Conservation (phyloP, 2,113 vertebrate species). For the Pimephales promelas region DNA sequence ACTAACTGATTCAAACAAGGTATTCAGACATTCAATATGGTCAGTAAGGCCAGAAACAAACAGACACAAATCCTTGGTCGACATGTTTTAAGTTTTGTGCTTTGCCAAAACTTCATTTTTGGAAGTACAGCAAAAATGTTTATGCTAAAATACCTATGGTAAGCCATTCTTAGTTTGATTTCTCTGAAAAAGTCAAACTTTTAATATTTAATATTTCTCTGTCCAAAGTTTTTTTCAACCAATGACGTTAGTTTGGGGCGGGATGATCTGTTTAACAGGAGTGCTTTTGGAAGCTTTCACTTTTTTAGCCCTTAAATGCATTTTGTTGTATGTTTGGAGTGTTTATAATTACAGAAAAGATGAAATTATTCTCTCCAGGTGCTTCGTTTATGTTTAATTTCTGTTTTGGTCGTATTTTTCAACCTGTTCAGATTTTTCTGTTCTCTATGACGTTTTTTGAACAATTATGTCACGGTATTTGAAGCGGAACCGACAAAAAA, state of each 20-base stretch:
- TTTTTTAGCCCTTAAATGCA: too few species aligned
- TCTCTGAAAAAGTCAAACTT: not conserved
- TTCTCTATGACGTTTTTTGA: too few species aligned
- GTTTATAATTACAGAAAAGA: too few species aligned
- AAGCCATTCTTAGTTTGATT: not conserved
- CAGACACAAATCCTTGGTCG: not conserved
- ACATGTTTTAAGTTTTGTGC: not conserved
- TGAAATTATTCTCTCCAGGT: too few species aligned
- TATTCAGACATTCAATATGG: slow-evolving; percentile 61
- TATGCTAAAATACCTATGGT: too few species aligned
- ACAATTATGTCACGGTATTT: too few species aligned
- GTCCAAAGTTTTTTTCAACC: too few species aligned
- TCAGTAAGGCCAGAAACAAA: slow-evolving; percentile 60
- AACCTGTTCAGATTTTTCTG: too few species aligned
- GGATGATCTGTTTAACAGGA: not conserved
- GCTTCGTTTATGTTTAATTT: too few species aligned
- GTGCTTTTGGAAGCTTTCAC: not conserved
- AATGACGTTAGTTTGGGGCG: not conserved
- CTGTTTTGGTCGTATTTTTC: too few species aligned
- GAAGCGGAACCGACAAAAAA: too few species aligned
- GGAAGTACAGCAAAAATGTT: not conserved
- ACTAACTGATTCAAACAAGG: slow-evolving; percentile 70
- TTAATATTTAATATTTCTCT: not conserved
- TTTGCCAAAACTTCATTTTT: not conserved
- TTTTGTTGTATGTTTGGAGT: too few species aligned